phyloP scores from a whole-genome alignment of 1,140 invertebrate species.

The Cydia pomonella region DNA sequence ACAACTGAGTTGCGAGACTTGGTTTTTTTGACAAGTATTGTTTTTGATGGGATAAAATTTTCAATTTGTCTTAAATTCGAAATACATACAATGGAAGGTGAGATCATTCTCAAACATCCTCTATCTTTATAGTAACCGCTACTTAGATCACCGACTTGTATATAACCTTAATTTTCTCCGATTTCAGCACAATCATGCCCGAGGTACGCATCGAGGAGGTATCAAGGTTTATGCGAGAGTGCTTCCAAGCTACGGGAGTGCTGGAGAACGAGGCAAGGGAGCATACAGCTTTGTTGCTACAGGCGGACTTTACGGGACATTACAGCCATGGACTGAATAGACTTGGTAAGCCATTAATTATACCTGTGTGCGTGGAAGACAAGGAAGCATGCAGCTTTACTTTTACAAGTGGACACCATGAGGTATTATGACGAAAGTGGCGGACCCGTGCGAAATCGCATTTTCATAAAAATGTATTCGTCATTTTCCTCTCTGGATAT shows the following conservation, averaged over 20 bases:
- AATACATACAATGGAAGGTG: no score
- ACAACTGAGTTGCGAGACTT: no score
- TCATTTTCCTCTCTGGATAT: no score
- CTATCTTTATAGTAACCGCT: neutral
- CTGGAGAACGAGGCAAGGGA: conserved; percentile 83
- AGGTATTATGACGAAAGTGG: no score
- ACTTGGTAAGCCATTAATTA: conserved; percentile 81
- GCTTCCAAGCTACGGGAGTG: conserved; percentile 86
- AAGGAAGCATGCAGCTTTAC: conserved; percentile 85
- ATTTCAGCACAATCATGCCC: conserved; percentile 48
- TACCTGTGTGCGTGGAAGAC: neutral
- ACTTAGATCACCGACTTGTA: neutral
- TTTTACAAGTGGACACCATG: conserved; percentile 83
- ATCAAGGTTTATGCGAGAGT: conserved; percentile 87
- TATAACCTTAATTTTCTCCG: neutral
- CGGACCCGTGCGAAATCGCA: no score
- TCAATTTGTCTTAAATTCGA: no score
- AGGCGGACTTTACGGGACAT: neutral
- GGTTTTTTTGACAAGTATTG: no score
- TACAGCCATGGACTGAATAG: conserved; percentile 58
- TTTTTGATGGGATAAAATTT: no score
- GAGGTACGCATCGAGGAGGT: conserved; percentile 82
- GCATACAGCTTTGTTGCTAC: conserved; percentile 88
- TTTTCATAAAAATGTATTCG: no score
- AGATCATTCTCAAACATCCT: neutral